A percentile compares a stretch with the other conserved stretches of the same genome.
phyloP scores from a whole-genome alignment of 2,113 vertebrate species.

The Brachionichthys hirsutus region DNA sequence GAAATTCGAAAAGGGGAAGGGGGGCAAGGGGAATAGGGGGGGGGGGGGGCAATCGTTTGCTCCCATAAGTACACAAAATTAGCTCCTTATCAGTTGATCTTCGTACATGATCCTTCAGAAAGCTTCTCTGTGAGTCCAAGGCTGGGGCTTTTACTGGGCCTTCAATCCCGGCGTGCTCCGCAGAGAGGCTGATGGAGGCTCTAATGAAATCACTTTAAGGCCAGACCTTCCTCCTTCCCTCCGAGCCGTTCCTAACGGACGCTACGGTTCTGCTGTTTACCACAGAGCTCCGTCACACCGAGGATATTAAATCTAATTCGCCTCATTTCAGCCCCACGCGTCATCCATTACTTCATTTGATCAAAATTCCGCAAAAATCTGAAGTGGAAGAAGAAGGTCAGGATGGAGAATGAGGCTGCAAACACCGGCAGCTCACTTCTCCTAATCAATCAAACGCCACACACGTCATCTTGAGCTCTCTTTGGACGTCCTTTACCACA shows the following conservation, averaged over 20 bases:
- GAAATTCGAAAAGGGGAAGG: slow-evolving; percentile 79
- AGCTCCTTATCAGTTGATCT: slow-evolving; percentile 98
- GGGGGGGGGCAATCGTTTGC: slow-evolving; percentile 85
- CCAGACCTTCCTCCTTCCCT: slow-evolving; percentile 78
- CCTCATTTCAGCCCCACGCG: slow-evolving; percentile 58
- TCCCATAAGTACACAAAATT: slow-evolving; percentile 97
- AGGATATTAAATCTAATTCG: slow-evolving; percentile 71
- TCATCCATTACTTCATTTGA: slow-evolving; percentile 41
- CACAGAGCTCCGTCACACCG: slow-evolving; percentile 65
- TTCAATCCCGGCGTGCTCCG: slow-evolving; percentile 58
- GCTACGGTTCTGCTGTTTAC: slow-evolving; percentile 78
- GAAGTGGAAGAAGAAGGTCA: neutral
- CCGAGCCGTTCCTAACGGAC: slow-evolving; percentile 78
- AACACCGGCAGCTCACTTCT: slow-evolving; percentile 26
- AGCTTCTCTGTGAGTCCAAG: slow-evolving; percentile 84
- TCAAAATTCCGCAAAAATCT: slow-evolving; percentile 37
- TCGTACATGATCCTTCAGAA: slow-evolving; percentile 94
- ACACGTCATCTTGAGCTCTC: slow-evolving; percentile 27
- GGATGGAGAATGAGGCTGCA: neutral
- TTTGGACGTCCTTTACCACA: neutral
- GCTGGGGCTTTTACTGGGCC: slow-evolving; percentile 77
- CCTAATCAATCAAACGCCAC: slow-evolving; percentile 43
- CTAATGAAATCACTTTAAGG: slow-evolving; percentile 91
- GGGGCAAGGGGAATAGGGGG: no score
- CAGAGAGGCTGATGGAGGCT: slow-evolving; percentile 28